These are phyloP conservation scores for Tauraco erythrolophus DNA, from an alignment of 2,113 vertebrate species.

Conservation along the genomic window DNA sequence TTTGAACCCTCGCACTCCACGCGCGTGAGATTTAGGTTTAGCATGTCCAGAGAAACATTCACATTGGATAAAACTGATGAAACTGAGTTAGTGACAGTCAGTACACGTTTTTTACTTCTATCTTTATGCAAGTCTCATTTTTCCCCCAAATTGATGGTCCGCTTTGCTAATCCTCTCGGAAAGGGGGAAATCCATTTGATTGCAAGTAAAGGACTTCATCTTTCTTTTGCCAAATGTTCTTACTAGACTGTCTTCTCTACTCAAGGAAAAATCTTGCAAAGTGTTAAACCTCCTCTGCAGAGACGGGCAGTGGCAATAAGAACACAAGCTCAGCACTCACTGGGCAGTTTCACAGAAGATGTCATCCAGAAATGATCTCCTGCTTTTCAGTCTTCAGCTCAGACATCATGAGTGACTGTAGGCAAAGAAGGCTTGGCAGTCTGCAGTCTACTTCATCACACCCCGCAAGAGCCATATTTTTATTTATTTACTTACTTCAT, in stretches of 20 bases:
- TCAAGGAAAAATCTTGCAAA: neutral
- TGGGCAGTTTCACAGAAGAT: neutral
- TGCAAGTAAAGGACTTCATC: neutral
- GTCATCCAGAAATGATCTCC: neutral
- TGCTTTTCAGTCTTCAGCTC: neutral
- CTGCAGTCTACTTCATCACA: neutral
- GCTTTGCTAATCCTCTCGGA: neutral
- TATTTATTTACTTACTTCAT: neutral
- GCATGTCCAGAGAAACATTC: neutral
- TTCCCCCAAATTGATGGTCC: neutral
- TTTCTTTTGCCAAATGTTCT: neutral
- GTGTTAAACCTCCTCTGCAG: neutral
- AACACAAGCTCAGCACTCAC: neutral
- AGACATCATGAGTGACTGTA: neutral
- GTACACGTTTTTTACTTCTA: neutral
- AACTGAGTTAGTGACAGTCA: neutral
- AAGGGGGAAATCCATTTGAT: neutral
- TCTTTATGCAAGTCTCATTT: neutral
- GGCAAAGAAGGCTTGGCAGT: neutral
- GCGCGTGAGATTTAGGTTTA: neutral
- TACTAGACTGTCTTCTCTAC: neutral
- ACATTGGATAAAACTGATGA: neutral
- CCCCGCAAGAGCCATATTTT: neutral
- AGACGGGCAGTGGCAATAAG: neutral
- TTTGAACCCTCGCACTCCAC: neutral